Conservation (phyloP, 2,113 vertebrate genomes). For the Calidris pugnax region DNA sequence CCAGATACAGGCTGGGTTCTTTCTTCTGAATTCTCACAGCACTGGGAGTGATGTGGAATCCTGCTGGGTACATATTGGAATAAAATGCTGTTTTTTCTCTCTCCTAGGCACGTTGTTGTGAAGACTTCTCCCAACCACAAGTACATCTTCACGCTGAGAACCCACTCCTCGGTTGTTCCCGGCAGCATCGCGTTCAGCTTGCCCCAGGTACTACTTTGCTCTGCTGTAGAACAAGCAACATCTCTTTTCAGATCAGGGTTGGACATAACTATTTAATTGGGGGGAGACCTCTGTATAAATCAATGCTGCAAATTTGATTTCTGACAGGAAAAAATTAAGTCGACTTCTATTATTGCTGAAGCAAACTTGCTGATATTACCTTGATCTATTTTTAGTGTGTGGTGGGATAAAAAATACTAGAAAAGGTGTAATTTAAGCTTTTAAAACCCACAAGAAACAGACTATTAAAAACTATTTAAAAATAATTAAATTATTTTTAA, state of each 20-base stretch:
- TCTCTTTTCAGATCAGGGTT: too few species aligned
- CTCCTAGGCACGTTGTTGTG: slow-evolving; percentile 86
- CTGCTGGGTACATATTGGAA: neutral
- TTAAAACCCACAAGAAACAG: neutral
- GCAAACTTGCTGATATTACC: neutral
- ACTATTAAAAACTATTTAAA: neutral
- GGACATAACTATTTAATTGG: neutral
- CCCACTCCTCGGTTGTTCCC: slow-evolving; percentile 78
- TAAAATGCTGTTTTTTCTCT: slow-evolving; percentile 20
- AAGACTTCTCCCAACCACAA: slow-evolving; percentile 87
- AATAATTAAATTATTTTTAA: too few species aligned
- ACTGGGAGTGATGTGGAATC: neutral
- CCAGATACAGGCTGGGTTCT: neutral
- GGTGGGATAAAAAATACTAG: neutral
- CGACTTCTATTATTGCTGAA: neutral
- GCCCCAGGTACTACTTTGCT: slow-evolving; percentile 82
- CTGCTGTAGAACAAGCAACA: neutral
- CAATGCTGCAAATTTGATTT: neutral
- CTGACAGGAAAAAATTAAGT: neutral
- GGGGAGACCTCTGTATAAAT: neutral
- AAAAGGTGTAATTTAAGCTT: neutral
- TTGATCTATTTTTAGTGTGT: neutral
- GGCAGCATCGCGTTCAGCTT: slow-evolving; percentile 92
- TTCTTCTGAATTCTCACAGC: neutral
- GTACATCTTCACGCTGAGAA: slow-evolving; percentile 89